Percentiles rank a stretch among this genome's conserved stretches.
Evolutionary conservation across 1,140 invertebrate genomes (phyloP).

Genomic region (Hormaphis cornu): DNA sequence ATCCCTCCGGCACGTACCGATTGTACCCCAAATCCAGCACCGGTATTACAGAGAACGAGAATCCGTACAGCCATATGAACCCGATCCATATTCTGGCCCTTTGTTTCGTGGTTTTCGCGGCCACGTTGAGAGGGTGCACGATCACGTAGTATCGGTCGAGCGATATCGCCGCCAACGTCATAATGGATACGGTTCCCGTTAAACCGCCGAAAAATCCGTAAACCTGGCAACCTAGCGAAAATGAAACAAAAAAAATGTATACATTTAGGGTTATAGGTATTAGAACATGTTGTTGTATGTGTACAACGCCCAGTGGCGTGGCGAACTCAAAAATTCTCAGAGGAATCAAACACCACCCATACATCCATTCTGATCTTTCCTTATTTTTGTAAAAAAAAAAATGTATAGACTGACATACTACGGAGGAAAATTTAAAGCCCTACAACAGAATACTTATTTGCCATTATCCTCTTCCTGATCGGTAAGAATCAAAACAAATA

Average conservation of each 20-base stretch:
- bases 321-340: no score
- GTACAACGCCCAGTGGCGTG: no score
- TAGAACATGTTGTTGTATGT: no score
- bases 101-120: slow-evolving; percentile 49
- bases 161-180: slow-evolving; percentile 58
- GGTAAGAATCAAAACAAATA: no score
- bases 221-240: slow-evolving; percentile 53
- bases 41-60: slow-evolving; percentile 56
- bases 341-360: no score
- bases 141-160: slow-evolving; percentile 62
- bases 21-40: slow-evolving; percentile 57
- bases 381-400: no score
- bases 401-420: no score
- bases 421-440: no score
- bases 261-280: no score
- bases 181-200: slow-evolving; percentile 60
- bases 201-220: slow-evolving; percentile 64
- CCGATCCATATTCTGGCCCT: slow-evolving; percentile 54
- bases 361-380: no score
- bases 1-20: slow-evolving; percentile 66
- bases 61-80: slow-evolving; percentile 62
- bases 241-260: slow-evolving; percentile 19
- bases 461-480: no score
- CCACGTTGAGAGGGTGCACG: slow-evolving; percentile 57
- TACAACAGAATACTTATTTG: no score